These are phyloP conservation scores for Chunga burmeisteri DNA, from an alignment of 2,113 vertebrate genomes.

Conservation along the genomic window DNA sequence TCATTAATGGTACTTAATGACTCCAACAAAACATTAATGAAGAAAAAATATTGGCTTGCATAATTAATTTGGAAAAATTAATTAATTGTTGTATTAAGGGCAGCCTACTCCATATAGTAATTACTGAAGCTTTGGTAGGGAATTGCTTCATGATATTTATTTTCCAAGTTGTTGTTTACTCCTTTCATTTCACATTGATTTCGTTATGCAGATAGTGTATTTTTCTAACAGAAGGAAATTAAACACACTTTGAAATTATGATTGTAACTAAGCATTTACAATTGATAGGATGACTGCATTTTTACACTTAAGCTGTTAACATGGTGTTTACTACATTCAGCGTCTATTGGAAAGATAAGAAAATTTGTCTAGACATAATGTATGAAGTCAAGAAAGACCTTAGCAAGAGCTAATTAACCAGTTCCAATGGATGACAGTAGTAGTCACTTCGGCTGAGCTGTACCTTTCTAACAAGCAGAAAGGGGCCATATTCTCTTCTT, in stretches of 20 bases:
- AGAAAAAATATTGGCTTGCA: conserved; percentile 74
- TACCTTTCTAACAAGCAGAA: neutral
- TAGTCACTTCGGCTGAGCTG: neutral
- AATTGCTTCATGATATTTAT: conserved; percentile 70
- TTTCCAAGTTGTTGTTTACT: conserved; percentile 77
- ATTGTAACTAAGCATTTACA: conserved; percentile 33
- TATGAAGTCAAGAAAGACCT: neutral
- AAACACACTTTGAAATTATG: conserved; percentile 45
- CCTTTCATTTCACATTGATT: conserved; percentile 65
- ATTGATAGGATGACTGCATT: conserved; percentile 30
- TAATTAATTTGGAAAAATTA: conserved; percentile 77
- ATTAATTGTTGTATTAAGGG: conserved; percentile 78
- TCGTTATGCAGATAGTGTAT: conserved; percentile 6
- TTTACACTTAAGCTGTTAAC: neutral
- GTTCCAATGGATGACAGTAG: neutral
- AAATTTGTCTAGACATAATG: neutral
- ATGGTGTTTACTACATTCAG: neutral
- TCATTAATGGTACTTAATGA: conserved; percentile 78
- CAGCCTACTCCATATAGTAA: conserved; percentile 66
- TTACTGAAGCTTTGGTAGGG: conserved; percentile 68
- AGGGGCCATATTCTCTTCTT: neutral
- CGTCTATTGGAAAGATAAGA: neutral
- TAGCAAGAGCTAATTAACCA: neutral
- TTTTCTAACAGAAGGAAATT: conserved; percentile 53
- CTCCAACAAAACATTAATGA: conserved; percentile 74